These are phyloP conservation scores for Phymatocera aterrima DNA, from an alignment of 2,888 invertebrate genomes.

Conservation along the genomic window DNA sequence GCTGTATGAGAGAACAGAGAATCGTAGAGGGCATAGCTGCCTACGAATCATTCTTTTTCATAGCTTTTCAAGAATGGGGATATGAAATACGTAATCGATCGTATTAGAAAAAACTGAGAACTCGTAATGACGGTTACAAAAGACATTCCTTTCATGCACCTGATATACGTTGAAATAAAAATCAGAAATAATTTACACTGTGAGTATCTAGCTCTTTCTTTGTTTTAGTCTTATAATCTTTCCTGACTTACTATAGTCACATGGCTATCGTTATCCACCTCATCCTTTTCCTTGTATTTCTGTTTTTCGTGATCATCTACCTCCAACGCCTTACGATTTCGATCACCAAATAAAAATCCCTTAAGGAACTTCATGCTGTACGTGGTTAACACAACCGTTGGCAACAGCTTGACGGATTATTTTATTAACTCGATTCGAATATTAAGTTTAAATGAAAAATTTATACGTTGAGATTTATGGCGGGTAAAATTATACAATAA, in stretches of 20 bases:
- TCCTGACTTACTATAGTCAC: conserved; percentile 16
- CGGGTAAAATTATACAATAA: not conserved
- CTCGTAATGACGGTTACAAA: not conserved
- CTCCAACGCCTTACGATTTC: not conserved
- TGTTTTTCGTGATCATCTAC: conserved; percentile 3
- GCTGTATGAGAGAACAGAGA: too few relatives aligned
- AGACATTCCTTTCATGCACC: not conserved
- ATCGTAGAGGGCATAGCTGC: too few relatives aligned
- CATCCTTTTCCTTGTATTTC: conserved; percentile 34
- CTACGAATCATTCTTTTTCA: not conserved
- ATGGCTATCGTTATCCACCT: conserved; percentile 10
- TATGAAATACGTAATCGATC: too few relatives aligned
- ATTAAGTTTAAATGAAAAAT: not conserved
- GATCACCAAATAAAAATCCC: conserved; percentile 55
- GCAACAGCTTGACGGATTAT: conserved; percentile 44
- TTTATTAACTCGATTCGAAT: conserved; percentile 10
- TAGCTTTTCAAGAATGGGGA: not conserved
- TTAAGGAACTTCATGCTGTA: conserved; percentile 54
- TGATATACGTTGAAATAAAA: not conserved
- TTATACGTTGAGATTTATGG: not conserved
- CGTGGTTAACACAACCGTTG: conserved; percentile 50
- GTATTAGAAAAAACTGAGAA: too few relatives aligned
- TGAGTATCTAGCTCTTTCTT: not conserved
- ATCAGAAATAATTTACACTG: not conserved
- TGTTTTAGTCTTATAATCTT: not conserved